Evolutionary conservation across 2,888 invertebrate species (phyloP).

Genomic region (Catocala fraxini): DNA sequence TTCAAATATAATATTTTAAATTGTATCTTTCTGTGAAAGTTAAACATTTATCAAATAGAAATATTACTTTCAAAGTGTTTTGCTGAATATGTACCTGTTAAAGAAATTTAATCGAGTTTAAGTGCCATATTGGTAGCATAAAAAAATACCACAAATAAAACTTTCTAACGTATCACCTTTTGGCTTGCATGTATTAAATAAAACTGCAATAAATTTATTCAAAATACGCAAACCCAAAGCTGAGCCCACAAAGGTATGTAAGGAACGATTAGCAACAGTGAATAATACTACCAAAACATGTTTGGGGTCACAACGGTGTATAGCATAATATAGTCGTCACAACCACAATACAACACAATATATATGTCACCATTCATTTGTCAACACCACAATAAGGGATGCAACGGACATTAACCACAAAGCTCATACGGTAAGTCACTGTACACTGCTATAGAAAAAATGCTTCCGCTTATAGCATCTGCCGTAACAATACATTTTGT

Average conservation of each 20-base stretch:
- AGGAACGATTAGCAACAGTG: slow-evolving; percentile 38
- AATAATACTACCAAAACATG: slow-evolving; percentile 48
- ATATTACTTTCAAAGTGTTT: too few relatives aligned
- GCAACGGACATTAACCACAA: slow-evolving; percentile 61
- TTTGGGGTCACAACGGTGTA: slow-evolving; percentile 43
- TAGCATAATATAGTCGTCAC: slow-evolving; percentile 74
- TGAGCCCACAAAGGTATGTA: slow-evolving; percentile 7
- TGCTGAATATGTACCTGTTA: too few relatives aligned
- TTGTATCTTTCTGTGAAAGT: too few relatives aligned
- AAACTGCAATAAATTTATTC: neutral
- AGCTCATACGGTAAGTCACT: slow-evolving; percentile 60
- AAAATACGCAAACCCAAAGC: slow-evolving; percentile 2
- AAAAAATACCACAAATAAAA: neutral
- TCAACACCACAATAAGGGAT: slow-evolving; percentile 67
- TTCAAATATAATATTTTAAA: neutral
- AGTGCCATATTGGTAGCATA: too few relatives aligned
- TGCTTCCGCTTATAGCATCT: slow-evolving; percentile 70
- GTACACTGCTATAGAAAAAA: slow-evolving; percentile 55
- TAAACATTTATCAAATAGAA: too few relatives aligned
- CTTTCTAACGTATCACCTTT: neutral
- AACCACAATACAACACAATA: slow-evolving; percentile 65
- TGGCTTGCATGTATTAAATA: neutral
- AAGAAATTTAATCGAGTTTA: too few relatives aligned
- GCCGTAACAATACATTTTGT: slow-evolving; percentile 69
- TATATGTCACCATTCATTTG: slow-evolving; percentile 77